A percentile compares a stretch with the other conserved stretches of the same genome.
Evolutionary conservation across 2,888 invertebrate genomes (phyloP).

Genomic region (Diogma glabrata): DNA sequence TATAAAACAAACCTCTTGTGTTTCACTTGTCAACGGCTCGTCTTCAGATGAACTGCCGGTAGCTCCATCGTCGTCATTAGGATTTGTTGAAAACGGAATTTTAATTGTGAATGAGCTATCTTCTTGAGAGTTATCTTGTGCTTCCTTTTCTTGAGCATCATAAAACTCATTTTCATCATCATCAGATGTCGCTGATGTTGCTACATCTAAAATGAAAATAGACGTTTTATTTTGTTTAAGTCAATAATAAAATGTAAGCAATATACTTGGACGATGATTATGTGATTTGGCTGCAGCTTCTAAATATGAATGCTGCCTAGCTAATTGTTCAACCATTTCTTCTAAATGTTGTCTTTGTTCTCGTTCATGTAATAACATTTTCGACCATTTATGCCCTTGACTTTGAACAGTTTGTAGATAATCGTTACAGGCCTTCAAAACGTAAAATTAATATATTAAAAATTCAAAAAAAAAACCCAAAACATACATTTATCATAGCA

Average conservation of each 20-base stretch:
- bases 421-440: conserved; percentile 73
- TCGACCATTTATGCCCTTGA: conserved; percentile 86
- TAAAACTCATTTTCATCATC: conserved; percentile 70
- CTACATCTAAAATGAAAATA: conserved; percentile 22
- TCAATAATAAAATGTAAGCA: not conserved
- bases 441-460: conserved; percentile 9
- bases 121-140: conserved; percentile 26
- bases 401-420: conserved; percentile 81
- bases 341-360: conserved; percentile 86
- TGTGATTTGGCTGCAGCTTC: conserved; percentile 78
- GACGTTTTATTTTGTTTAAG: not conserved
- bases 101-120: conserved; percentile 52
- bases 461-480: conserved; percentile 12
- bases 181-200: conserved; percentile 35
- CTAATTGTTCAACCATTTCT: conserved; percentile 95
- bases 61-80: conserved; percentile 5
- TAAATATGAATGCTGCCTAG: conserved; percentile 89
- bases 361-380: conserved; percentile 85
- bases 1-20: conserved; percentile 32
- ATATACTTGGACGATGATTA: conserved; percentile 32
- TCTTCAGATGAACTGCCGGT: conserved; percentile 39
- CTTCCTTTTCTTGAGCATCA: conserved; percentile 49
- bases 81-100: conserved; percentile 41
- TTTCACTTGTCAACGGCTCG: conserved; percentile 38
- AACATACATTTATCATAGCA: conserved; percentile 88